Evolutionary conservation across 2,113 vertebrate species (phyloP), one percentile per base, ranked within the genome.

Genomic region (Gambusia holbrooki): DNA sequence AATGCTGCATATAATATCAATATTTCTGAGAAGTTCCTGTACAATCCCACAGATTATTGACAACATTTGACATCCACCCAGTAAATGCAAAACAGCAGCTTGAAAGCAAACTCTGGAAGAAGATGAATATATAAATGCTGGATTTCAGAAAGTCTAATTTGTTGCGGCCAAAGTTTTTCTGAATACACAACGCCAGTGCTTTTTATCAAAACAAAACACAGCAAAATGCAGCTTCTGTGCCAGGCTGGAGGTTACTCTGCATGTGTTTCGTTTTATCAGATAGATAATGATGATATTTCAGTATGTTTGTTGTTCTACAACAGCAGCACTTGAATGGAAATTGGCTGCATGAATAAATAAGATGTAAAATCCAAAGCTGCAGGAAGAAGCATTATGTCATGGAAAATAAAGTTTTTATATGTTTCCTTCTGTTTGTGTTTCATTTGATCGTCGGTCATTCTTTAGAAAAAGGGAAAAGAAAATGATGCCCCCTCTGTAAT

Each of bases 201-300:
- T 79, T 76, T 78, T 69, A 69, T 78, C 32, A n/a, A 37, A 64
- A 64, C 29, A 29, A 32, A 64, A 64, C 35, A 19, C 63, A 22
- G 22, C 62, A 51, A 22, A 28, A 32, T 25, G 37, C 22, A 63
- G 83, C 70, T 51, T 30, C 51, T 40, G 32, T 73, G 68, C 71
- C 45, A 65, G 61, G 51, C 66, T 62, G 63, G 71, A 45, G 74
- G 69, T 76, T 77, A 62, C 62, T 69, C 32, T 27, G 61, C 42
- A 30, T 75, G 45, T 17, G 28, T 87, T 89, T 77, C 79, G 54
- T 86, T 80, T 73, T 64, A 76, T 83, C 40, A 76, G 68, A 83
- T 71, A 58, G 81, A 76, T 77, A 69, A 74, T 35, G 32, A 67
- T 81, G n/a, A 84, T 82, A 81, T 77, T 71, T 81, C 37, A 66